Conservation (phyloP, 1,140 invertebrate genomes). For the Trialeurodes vaporariorum region DNA sequence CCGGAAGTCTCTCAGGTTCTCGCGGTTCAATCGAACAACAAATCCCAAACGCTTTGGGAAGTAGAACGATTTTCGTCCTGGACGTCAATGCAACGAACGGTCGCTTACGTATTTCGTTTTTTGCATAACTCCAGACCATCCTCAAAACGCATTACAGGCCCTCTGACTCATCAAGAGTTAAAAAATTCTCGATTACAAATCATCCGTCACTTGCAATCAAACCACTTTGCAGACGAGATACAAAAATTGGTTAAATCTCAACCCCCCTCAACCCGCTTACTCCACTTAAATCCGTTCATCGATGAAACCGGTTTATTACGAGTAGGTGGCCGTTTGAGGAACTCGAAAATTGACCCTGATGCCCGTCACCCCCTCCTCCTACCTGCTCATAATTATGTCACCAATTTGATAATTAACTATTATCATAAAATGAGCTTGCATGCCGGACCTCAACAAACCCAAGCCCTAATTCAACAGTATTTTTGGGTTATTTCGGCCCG, state of each 20-base stretch:
- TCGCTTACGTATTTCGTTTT: conserved; percentile 8
- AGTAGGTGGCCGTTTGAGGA: background rate
- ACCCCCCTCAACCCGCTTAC: too few relatives aligned
- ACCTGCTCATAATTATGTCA: conserved; percentile 4
- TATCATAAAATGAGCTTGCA: background rate
- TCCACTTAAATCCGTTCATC: background rate
- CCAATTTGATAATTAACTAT: background rate
- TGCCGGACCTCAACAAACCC: background rate
- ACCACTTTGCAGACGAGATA: background rate
- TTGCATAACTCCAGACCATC: background rate
- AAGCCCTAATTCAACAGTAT: conserved; percentile 1
- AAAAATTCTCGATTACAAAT: background rate
- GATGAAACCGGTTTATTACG: background rate
- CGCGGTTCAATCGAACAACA: background rate
- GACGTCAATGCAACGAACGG: conserved; percentile 4
- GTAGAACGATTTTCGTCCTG: conserved; percentile 9
- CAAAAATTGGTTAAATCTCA: too few relatives aligned
- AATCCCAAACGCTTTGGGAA: background rate
- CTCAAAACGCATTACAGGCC: background rate
- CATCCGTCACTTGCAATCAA: background rate
- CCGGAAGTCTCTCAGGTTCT: background rate
- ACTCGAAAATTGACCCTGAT: conserved; percentile 2
- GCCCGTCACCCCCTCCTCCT: conserved; percentile 3
- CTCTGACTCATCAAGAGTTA: background rate
- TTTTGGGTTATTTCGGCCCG: background rate